Evolutionary conservation across 2,888 invertebrate species (phyloP).

Genomic region (Campaea margaritaria): DNA sequence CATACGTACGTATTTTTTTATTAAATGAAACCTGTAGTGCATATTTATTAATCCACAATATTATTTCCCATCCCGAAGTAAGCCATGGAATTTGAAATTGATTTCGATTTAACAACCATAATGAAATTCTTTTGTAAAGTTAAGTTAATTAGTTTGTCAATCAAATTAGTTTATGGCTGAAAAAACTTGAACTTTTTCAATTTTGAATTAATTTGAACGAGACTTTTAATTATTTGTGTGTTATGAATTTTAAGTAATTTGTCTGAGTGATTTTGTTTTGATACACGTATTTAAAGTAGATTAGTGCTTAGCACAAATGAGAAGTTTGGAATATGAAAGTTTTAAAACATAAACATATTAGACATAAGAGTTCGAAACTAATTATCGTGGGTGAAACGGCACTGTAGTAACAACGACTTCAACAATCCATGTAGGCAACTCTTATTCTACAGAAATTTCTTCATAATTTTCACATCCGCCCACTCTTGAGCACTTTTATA

Average conservation of each 20-base stretch:
- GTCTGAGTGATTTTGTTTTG: neutral
- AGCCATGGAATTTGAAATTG: neutral
- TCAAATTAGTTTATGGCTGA: constrained; percentile 20
- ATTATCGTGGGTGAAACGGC: no score
- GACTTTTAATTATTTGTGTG: constrained; percentile 10
- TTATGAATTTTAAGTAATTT: constrained; percentile 7
- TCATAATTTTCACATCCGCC: no score
- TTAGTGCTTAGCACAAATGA: neutral
- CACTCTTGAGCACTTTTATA: no score
- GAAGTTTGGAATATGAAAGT: no score
- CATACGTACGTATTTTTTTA: no score
- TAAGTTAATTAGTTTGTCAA: constrained; percentile 17
- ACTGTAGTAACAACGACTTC: no score
- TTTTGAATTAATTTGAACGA: constrained; percentile 16
- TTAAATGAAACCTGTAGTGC: no score
- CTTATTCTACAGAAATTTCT: no score
- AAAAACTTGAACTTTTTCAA: constrained; percentile 16
- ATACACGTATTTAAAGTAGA: no score
- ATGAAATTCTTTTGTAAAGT: neutral
- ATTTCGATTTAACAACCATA: neutral
- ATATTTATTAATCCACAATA: neutral
- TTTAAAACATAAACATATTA: no score
- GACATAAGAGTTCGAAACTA: no score
- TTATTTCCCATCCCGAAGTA: neutral
- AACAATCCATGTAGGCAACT: no score